Percentiles rank a stretch among this genome's conserved stretches.
Conservation (phyloP, 2,888 invertebrate genomes). For the Crepidodera aurea region DNA sequence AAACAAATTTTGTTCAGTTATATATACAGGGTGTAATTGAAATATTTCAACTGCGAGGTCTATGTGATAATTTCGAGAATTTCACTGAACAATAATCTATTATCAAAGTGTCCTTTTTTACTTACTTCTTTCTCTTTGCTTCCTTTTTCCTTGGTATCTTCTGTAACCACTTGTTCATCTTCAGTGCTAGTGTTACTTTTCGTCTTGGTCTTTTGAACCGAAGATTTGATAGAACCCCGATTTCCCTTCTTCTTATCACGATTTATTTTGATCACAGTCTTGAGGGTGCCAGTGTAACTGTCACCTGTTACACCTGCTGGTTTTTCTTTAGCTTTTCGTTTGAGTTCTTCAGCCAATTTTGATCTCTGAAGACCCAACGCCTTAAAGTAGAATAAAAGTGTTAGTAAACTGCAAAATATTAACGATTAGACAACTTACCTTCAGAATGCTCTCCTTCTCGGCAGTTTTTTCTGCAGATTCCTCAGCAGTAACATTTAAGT, state of each 20-base stretch:
- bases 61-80: no score
- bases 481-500: constrained; percentile 20
- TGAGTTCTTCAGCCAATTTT: constrained; percentile 73
- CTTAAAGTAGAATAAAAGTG: constrained; percentile 49
- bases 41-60: no score
- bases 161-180: constrained; percentile 21
- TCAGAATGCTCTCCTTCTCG: constrained; percentile 75
- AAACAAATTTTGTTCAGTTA: no score
- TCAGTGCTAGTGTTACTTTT: constrained; percentile 26
- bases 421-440: constrained; percentile 33
- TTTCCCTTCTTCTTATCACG: constrained; percentile 72
- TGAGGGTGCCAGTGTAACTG: constrained; percentile 80
- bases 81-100: no score
- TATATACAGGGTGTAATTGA: no score
- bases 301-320: constrained; percentile 40
- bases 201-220: constrained; percentile 75
- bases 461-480: constrained; percentile 51
- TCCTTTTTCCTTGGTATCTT: constrained; percentile 21
- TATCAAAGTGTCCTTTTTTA: no score
- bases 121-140: constrained; percentile 32
- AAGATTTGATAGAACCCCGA: constrained; percentile 78
- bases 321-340: constrained; percentile 52
- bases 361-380: constrained; percentile 78
- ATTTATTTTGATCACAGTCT: constrained; percentile 83
- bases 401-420: neutral